A percentile compares a stretch with the other conserved stretches of the same genome.
Conservation (phyloP, 1,140 invertebrate species). For the Cydia amplana region DNA sequence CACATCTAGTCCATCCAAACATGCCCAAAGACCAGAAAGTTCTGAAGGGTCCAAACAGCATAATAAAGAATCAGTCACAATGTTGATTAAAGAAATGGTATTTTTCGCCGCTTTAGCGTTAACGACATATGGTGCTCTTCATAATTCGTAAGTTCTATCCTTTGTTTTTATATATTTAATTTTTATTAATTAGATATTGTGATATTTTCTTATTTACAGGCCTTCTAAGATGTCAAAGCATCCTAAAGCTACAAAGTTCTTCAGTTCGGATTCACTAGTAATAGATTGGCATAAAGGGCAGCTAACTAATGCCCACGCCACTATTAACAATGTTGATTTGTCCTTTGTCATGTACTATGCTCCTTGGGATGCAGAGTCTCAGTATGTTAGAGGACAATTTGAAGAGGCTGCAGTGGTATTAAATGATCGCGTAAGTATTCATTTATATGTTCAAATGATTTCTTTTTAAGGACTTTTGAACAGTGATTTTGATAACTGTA, state of each 20-base stretch:
- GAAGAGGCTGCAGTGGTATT: slow-evolving; percentile 86
- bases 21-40: slow-evolving; percentile 63
- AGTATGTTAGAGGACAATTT: slow-evolving; percentile 85
- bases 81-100: slow-evolving; percentile 73
- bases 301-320: slow-evolving; percentile 81
- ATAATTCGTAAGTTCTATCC: slow-evolving; percentile 80
- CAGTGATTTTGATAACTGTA: too few species aligned
- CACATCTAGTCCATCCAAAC: slow-evolving; percentile 58
- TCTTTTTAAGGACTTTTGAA: too few species aligned
- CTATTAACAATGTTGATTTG: slow-evolving; percentile 82
- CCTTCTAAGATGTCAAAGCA: slow-evolving; percentile 84
- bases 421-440: slow-evolving; percentile 82
- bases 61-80: slow-evolving; percentile 71
- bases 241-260: slow-evolving; percentile 85
- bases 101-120: slow-evolving; percentile 79
- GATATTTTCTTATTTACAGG: slow-evolving; percentile 66
- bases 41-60: slow-evolving; percentile 58
- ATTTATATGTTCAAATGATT: not conserved
- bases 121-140: slow-evolving; percentile 81
- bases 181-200: not conserved
- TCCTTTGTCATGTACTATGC: slow-evolving; percentile 94
- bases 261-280: slow-evolving; percentile 82
- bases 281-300: slow-evolving; percentile 88
- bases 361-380: slow-evolving; percentile 92
- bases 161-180: slow-evolving; percentile 19